These are phyloP conservation scores for Sialia sialis DNA, from an alignment of 2,113 vertebrate species.

Conservation along the genomic window DNA sequence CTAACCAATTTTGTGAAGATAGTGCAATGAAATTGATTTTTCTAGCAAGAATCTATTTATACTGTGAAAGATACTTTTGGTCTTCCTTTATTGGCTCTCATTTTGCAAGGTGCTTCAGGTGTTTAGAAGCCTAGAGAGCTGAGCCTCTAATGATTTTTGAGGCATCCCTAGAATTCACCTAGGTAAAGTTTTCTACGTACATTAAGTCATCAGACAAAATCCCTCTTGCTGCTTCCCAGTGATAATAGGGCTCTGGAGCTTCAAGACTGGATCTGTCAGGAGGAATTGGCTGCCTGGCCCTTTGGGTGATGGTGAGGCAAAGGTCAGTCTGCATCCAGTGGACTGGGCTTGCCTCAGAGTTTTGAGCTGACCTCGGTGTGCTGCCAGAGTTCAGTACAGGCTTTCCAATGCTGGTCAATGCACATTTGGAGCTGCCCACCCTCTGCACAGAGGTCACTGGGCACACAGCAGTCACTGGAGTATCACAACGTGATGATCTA, in stretches of 20 bases:
- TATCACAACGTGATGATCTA: not conserved
- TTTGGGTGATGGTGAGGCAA: not conserved
- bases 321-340: not conserved
- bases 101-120: not conserved
- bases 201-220: not conserved
- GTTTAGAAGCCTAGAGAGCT: not conserved
- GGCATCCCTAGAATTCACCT: not conserved
- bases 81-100: not conserved
- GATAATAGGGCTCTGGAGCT: not conserved
- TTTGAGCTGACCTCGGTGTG: not conserved
- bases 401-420: not conserved
- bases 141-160: not conserved
- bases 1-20: not conserved
- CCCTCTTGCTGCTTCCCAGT: not conserved
- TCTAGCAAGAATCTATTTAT: not conserved
- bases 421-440: accelerated
- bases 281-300: accelerated
- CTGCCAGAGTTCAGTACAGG: not conserved
- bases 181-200: not conserved
- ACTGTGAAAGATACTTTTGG: not conserved
- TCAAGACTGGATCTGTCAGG: not conserved
- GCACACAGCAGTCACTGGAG: not conserved
- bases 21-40: not conserved
- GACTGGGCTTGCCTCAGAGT: not conserved
- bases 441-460: not conserved